Evolutionary conservation across 1,140 invertebrate species (phyloP), one percentile per base, ranked within the genome.

Genomic region (Apis laboriosa): DNA sequence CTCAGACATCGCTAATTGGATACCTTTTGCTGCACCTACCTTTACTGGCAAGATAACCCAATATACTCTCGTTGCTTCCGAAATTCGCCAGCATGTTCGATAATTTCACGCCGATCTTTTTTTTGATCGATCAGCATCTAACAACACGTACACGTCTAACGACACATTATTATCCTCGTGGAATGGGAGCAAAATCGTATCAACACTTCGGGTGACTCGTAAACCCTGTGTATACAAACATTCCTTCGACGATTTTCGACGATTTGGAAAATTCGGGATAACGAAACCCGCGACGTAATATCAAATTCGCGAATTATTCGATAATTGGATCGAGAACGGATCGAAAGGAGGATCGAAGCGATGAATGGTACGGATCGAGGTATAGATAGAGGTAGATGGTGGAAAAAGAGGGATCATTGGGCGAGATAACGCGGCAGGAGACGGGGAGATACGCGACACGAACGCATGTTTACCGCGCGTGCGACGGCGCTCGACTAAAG

Each of bases 61-160:
- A 88, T 84, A 93, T 91, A 73, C 92, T 93, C 77, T 92, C 90
- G 88, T 91, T 92, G 79, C 89, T 92, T 71, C 91, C 90, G 67
- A 92, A 92, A 70, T 91, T 85, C n/a, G 86, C 88, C 15, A 92
- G 84, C 90, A 92, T 93, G 77, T 90, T 85, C 24, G 7, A 28
- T 82, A 79, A 60, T 85, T 51, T 8, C 56, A 12, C 5, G 43
- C 51, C 24, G 76, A 63, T 78, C n/a, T 51, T n/a, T 49, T 49
- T 24, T 24, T 24, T 24, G 24, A 21, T 24, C 19, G 61, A 72
- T 78, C 55, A 56, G 34, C 83, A 79, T 68, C 66, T 19, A 56
- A 28, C 34, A 28, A 2, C 28, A 28, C 34, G 3, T 12, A 34
- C 34, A 34, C 28, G 28, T 34, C 28, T 34, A 34, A 34, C 34